These are phyloP conservation scores for Papilio machaon DNA, from an alignment of 1,140 invertebrate species.

Conservation along the genomic window DNA sequence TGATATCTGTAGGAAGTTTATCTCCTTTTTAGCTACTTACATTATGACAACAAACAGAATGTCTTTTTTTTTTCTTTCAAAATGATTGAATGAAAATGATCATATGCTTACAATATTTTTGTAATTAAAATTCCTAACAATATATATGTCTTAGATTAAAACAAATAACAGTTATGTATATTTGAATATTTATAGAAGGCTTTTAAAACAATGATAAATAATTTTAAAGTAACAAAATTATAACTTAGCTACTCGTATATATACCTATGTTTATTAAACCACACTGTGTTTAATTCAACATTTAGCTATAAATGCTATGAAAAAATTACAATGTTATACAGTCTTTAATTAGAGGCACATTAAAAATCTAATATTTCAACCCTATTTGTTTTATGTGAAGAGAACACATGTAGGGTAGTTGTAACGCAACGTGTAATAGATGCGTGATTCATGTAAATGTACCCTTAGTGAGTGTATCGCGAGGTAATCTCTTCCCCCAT, in stretches of 20 bases:
- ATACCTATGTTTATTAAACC: neutral
- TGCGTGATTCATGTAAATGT: constrained; percentile 80
- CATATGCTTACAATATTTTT: neutral
- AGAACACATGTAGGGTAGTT: constrained; percentile 75
- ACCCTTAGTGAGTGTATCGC: constrained; percentile 78
- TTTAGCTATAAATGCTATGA: neutral
- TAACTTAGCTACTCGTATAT: neutral
- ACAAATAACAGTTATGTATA: neutral
- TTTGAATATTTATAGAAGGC: neutral
- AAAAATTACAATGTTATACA: constrained; percentile 7
- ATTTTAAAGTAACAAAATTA: neutral
- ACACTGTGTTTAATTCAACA: neutral
- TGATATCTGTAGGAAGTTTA: constrained; percentile 50
- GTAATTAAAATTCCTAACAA: neutral
- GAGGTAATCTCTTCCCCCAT: constrained; percentile 62
- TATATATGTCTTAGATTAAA: neutral
- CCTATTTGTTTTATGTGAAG: constrained; percentile 75
- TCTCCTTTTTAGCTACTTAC: constrained; percentile 15
- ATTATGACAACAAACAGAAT: constrained; percentile 7
- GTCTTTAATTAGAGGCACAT: constrained; percentile 38
- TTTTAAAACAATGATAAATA: neutral
- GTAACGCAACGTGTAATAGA: constrained; percentile 74
- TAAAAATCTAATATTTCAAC: constrained; percentile 58
- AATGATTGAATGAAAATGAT: neutral
- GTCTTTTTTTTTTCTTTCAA: neutral